These are phyloP conservation scores for Accipiter virgatus DNA, from an alignment of 2,113 vertebrate species.

Conservation along the genomic window DNA sequence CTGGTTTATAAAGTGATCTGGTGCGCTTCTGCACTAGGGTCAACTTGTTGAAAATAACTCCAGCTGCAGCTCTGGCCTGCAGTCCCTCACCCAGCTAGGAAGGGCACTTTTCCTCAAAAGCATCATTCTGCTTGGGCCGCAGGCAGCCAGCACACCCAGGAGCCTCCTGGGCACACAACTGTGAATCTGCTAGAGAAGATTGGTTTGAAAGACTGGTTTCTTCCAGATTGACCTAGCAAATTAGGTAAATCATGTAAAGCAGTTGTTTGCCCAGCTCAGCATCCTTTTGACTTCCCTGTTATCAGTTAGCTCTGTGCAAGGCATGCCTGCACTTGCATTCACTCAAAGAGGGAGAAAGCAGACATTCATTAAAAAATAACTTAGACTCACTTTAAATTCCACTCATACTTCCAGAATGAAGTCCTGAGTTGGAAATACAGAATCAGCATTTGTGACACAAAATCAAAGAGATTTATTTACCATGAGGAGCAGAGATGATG, in stretches of 20 bases:
- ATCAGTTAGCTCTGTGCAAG: not conserved
- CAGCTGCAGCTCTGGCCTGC: not conserved
- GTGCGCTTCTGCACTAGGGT: not conserved
- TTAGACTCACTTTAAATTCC: constrained; percentile 59
- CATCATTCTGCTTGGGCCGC: not conserved
- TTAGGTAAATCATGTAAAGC: not conserved
- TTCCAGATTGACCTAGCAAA: not conserved
- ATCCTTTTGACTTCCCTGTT: not conserved
- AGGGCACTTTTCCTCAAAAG: not conserved
- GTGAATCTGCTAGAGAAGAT: not conserved
- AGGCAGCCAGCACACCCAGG: not conserved
- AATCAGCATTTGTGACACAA: constrained; percentile 53
- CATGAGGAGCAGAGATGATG: constrained; percentile 6
- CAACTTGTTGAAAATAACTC: not conserved
- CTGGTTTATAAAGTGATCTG: not conserved
- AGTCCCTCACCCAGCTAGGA: not conserved
- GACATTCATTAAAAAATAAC: constrained; percentile 60
- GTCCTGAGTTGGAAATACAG: constrained; percentile 35
- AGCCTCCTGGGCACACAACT: not conserved
- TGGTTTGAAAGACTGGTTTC: not conserved
- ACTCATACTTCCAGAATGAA: not conserved
- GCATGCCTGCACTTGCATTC: not conserved
- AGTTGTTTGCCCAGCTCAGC: not conserved
- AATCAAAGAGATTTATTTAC: constrained; percentile 61
- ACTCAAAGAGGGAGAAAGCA: constrained; percentile 26